Evolutionary conservation across 2,113 vertebrate genomes (phyloP).

Genomic region (Panurus biarmicus): DNA sequence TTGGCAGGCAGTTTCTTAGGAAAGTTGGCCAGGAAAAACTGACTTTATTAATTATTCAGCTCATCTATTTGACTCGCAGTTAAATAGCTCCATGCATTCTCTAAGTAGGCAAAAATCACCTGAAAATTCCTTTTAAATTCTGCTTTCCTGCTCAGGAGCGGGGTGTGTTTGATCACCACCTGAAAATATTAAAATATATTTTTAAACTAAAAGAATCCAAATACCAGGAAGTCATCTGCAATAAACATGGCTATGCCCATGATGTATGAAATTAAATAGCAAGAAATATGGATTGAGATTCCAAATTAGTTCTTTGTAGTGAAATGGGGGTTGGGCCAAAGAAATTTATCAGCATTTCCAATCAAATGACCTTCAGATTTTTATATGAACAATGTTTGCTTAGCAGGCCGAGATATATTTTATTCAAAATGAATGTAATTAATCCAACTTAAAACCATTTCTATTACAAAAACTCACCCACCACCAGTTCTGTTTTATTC

Average conservation of each 20-base stretch:
- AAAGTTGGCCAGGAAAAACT: neutral
- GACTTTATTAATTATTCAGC: neutral
- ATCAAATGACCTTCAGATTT: neutral
- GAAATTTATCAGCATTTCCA: neutral
- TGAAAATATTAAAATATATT: neutral
- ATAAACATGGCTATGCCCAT: neutral
- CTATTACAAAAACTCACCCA: neutral
- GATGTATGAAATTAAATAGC: neutral
- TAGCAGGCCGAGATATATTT: neutral
- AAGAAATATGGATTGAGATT: neutral
- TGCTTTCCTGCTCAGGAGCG: neutral
- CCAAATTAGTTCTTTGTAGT: neutral
- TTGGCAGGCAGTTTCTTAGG: neutral
- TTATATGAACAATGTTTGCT: neutral
- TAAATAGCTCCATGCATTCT: neutral
- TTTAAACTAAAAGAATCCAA: neutral
- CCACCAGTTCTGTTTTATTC: neutral
- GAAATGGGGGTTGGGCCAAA: neutral
- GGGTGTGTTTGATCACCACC: neutral
- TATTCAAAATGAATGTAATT: neutral
- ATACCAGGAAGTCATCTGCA: neutral
- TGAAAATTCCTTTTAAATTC: neutral
- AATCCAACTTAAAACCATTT: neutral
- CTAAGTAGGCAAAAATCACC: neutral
- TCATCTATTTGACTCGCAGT: neutral